Base-by-base conservation (phyloP, 2,113 vertebrate genomes). In the Mesembrinibis cayennensis region DNA sequence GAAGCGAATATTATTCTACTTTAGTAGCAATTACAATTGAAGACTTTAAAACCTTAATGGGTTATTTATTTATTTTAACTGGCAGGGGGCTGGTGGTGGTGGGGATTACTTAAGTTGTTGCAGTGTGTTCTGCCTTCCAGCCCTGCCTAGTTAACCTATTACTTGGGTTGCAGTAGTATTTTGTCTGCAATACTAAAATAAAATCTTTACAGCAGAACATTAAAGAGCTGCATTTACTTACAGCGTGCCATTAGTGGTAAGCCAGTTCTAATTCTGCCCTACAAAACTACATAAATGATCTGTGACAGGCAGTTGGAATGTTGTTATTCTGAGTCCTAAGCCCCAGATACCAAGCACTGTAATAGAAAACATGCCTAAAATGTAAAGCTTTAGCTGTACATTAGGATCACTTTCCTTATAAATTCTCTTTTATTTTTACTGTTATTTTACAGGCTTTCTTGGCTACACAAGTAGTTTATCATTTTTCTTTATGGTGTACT, bases 381-480 rank as follows among this genome's bases (percentile, higher is more conserved):
- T 97, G 96, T 98, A 97, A 97, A 98, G 97, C 97, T 97, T 97
- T 97, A 96, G 97, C 97, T 93, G 91, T 97, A 96, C 62, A 91
- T 97, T 98, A 97, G 96, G 97, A 98, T 98, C 97, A 95, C 96
- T 98, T 98, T 98, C 97, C 98, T 98, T 98, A 98, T 98, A 98
- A 98, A 98, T 98, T 98, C 98, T 96, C 96, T 98, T 98, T 98
- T 98, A 97, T 98, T 94, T 97, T 97, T 98, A 97, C 81, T 98
- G 96, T 98, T 97, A 98, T 98, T 98, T 98, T 97, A 97, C 98
- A 99, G 99, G 99, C 95, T 99, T 99, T 98, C 99, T 99, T 97
- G 99, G 99, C 96, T 99, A 99, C 98, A 99, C 99, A 97, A 99
- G 99, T 97, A 99, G 99, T 98, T 96, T 99, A 80, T 99, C 99